Evolutionary conservation across 1,140 invertebrate genomes (phyloP).

Genomic region (Diabrotica undecimpunctata): DNA sequence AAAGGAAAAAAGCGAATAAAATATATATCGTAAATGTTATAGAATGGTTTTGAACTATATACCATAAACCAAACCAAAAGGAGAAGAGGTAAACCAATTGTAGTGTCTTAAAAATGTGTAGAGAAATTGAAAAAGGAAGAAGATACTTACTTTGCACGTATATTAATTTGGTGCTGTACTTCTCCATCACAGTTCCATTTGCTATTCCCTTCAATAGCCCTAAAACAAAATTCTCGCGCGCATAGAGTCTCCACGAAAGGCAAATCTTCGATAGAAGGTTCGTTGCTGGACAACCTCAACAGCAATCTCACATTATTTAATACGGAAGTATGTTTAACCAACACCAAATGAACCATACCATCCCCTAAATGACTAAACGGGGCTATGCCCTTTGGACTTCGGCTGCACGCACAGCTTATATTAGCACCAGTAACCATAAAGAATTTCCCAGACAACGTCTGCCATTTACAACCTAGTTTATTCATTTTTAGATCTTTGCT

Average conservation of each 20-base stretch:
- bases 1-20: no score
- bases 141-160: slow-evolving; percentile 63
- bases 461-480: slow-evolving; percentile 47
- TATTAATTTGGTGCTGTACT: slow-evolving; percentile 63
- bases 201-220: slow-evolving; percentile 54
- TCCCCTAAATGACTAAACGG: slow-evolving; percentile 79
- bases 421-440: slow-evolving; percentile 76
- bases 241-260: slow-evolving; percentile 75
- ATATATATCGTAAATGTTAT: no score
- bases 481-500: slow-evolving; percentile 23
- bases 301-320: slow-evolving; percentile 70
- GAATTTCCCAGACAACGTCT: slow-evolving; percentile 68
- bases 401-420: slow-evolving; percentile 73
- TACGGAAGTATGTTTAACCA: slow-evolving; percentile 71
- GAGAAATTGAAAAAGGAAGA: background rate
- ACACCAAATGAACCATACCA: slow-evolving; percentile 74
- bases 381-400: slow-evolving; percentile 73
- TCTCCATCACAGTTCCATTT: slow-evolving; percentile 89
- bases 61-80: no score
- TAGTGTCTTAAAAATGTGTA: background rate
- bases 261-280: slow-evolving; percentile 59
- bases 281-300: slow-evolving; percentile 57
- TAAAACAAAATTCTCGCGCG: slow-evolving; percentile 71
- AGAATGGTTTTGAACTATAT: no score
- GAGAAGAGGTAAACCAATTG: no score